A percentile compares a stretch with the other conserved stretches of the same genome.
These are phyloP conservation scores for Thelaira solivaga DNA, from an alignment of 2,888 invertebrate species.

Conservation along the genomic window DNA sequence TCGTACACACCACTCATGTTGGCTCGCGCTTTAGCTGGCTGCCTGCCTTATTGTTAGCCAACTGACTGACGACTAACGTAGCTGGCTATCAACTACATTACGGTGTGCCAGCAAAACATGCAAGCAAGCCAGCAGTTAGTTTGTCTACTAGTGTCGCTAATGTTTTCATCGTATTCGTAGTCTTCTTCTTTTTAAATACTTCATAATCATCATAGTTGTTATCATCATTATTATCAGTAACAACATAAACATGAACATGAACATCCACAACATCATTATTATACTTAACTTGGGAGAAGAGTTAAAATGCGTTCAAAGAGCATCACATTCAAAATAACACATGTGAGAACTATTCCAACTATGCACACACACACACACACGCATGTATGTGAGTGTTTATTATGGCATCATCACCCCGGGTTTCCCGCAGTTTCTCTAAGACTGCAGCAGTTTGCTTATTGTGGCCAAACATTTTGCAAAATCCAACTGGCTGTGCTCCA, in stretches of 20 bases:
- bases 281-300: slow-evolving; percentile 48
- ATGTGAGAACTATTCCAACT: slow-evolving; percentile 26
- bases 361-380: neutral
- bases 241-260: slow-evolving; percentile 27
- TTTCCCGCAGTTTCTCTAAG: slow-evolving; percentile 19
- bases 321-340: slow-evolving; percentile 20
- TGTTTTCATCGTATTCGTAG: slow-evolving; percentile 62
- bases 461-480: slow-evolving; percentile 45
- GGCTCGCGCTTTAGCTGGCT: slow-evolving; percentile 64
- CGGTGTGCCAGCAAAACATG: slow-evolving; percentile 63
- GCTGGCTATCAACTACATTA: slow-evolving; percentile 70
- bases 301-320: slow-evolving; percentile 61
- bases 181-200: slow-evolving; percentile 53
- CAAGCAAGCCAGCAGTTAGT: slow-evolving; percentile 61
- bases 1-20: slow-evolving; percentile 64
- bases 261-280: slow-evolving; percentile 44
- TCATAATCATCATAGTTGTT: slow-evolving; percentile 48
- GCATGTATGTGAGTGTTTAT: slow-evolving; percentile 7
- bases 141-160: slow-evolving; percentile 59
- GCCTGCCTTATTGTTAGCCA: slow-evolving; percentile 73
- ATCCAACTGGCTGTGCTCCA: slow-evolving; percentile 56
- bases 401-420: slow-evolving; percentile 7
- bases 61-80: slow-evolving; percentile 75
- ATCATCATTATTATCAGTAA: slow-evolving; percentile 29
- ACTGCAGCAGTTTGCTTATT: slow-evolving; percentile 30